phyloP scores from a whole-genome alignment of 2,113 vertebrate genomes.

The Trichomycterus rosablanca region DNA sequence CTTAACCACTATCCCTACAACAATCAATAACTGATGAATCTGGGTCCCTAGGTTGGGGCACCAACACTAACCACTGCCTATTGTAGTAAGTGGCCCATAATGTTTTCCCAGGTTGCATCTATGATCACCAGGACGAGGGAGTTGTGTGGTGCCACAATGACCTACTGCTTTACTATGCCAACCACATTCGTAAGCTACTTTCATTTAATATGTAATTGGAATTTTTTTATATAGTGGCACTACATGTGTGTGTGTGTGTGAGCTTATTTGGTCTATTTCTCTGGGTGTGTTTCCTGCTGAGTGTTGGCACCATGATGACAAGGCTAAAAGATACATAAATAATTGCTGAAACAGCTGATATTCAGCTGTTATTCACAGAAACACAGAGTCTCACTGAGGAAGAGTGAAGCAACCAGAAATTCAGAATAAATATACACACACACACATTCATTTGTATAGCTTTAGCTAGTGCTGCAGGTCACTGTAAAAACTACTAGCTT shows the following conservation, averaged over 20 bases:
- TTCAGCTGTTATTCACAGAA: conserved; percentile 25
- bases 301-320: conserved; percentile 11
- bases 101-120: too few relatives aligned
- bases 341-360: conserved; percentile 10
- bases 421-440: conserved; percentile 3
- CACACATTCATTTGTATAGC: not conserved
- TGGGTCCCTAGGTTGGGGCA: too few relatives aligned
- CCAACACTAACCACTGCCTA: too few relatives aligned
- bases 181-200: too few relatives aligned
- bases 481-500: conserved; percentile 8
- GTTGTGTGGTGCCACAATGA: too few relatives aligned
- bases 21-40: too few relatives aligned
- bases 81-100: too few relatives aligned
- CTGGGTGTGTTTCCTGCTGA: not conserved
- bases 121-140: too few relatives aligned
- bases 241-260: not conserved
- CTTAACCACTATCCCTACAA: too few relatives aligned
- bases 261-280: not conserved
- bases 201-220: not conserved
- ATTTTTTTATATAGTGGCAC: not conserved
- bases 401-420: not conserved
- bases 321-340: conserved; percentile 15
- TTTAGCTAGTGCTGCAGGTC: conserved; percentile 27
- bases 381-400: conserved; percentile 1
- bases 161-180: too few relatives aligned